Conservation (phyloP, 2,797 vertebrate genomes). For the Champsocephalus esox region DNA sequence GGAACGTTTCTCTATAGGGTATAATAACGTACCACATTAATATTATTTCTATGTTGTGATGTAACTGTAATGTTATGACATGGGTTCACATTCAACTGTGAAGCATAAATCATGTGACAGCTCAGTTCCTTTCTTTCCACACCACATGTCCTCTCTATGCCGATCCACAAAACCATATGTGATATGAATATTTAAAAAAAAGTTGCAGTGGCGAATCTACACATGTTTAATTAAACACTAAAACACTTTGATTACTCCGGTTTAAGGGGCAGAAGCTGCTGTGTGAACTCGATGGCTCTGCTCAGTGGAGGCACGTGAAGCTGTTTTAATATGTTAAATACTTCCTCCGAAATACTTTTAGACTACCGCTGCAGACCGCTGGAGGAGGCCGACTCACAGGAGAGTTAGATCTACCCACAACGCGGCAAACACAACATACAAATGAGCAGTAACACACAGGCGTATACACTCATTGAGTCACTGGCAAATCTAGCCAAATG, state of each 20-base stretch:
- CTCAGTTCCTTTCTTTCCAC: not conserved
- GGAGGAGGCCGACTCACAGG: constrained; percentile 55
- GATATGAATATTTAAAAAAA: not conserved
- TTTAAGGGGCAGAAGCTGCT: constrained; percentile 11
- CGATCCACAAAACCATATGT: not conserved
- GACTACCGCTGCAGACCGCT: constrained; percentile 60
- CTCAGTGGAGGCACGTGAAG: constrained; percentile 50
- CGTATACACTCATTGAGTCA: constrained; percentile 13
- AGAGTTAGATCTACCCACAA: constrained; percentile 47
- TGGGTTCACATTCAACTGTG: constrained; percentile 8
- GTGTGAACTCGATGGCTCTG: constrained; percentile 53
- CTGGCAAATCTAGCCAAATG: constrained; percentile 18
- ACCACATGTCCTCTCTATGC: not conserved
- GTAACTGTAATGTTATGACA: not conserved
- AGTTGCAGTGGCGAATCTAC: not conserved
- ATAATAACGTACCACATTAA: not conserved
- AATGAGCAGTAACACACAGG: constrained; percentile 38
- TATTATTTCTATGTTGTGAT: not conserved
- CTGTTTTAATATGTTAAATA: constrained; percentile 67
- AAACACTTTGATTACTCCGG: constrained; percentile 13
- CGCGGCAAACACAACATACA: constrained; percentile 58
- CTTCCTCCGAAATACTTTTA: constrained; percentile 64
- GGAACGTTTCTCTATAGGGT: not conserved
- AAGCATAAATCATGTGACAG: not conserved
- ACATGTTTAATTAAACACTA: constrained; percentile 32